Percentiles rank a stretch among this genome's conserved stretches.
Conservation (phyloP, 2,797 vertebrate genomes). For the Danio jaintianensis region DNA sequence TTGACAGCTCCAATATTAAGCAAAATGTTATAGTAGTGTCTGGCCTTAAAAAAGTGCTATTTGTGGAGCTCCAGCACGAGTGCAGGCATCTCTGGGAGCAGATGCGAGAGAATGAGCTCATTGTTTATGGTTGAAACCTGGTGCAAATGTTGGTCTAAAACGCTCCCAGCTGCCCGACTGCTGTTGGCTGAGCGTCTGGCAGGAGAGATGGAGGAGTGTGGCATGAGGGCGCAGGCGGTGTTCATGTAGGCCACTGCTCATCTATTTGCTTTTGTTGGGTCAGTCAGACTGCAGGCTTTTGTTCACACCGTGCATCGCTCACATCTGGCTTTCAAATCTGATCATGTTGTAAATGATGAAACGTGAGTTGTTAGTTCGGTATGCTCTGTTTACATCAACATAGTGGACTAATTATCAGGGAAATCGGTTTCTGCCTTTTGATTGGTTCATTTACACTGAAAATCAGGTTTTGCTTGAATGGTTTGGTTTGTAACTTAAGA, state of each 20-base stretch:
- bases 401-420: neutral
- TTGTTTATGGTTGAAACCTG: conserved; percentile 79
- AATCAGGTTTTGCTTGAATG: neutral
- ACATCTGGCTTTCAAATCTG: conserved; percentile 16
- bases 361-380: conserved; percentile 19
- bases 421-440: neutral
- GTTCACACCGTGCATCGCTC: conserved; percentile 23
- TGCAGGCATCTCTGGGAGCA: conserved; percentile 72
- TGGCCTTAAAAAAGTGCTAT: neutral
- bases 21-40: too few species aligned
- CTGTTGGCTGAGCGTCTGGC: conserved; percentile 36
- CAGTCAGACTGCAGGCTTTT: conserved; percentile 2
- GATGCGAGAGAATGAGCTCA: conserved; percentile 81
- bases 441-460: neutral
- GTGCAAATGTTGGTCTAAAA: conserved; percentile 78
- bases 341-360: conserved; percentile 8
- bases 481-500: too few species aligned
- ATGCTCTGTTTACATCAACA: neutral
- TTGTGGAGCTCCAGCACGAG: conserved; percentile 3
- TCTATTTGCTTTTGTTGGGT: conserved; percentile 13
- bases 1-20: too few species aligned
- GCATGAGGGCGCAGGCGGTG: conserved; percentile 19
- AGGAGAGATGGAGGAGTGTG: conserved; percentile 32
- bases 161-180: conserved; percentile 74
- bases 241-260: conserved; percentile 21